phyloP scores from a whole-genome alignment of 2,113 vertebrate species.

The Toxostoma redivivum region DNA sequence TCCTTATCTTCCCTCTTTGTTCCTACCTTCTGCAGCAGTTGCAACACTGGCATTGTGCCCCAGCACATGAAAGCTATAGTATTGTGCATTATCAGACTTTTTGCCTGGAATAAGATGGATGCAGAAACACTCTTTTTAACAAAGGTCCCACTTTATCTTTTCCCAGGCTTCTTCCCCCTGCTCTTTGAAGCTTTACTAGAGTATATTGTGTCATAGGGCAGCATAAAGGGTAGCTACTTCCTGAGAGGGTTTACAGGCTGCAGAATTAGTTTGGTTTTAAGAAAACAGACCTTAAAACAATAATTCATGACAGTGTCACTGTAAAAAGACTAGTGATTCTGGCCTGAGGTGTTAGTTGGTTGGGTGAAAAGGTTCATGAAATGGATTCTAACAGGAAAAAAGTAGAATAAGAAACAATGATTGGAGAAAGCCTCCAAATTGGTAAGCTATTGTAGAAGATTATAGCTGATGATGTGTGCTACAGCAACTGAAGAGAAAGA shows the following conservation, averaged over 20 bases:
- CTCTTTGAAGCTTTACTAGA: not conserved
- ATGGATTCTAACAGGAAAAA: not conserved
- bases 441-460: not conserved
- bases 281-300: not conserved
- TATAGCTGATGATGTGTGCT: not conserved
- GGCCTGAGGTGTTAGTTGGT: not conserved
- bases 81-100: conserved; percentile 37
- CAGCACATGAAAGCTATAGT: conserved; percentile 13
- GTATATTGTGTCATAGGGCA: not conserved
- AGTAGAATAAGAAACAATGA: not conserved
- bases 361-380: not conserved
- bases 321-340: not conserved
- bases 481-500: not conserved
- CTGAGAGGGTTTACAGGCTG: not conserved
- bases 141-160: conserved; percentile 8
- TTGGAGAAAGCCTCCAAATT: not conserved
- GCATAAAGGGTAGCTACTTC: not conserved
- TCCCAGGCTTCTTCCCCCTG: not conserved
- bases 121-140: conserved; percentile 35
- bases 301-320: not conserved
- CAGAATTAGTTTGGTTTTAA: not conserved
- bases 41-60: conserved; percentile 13
- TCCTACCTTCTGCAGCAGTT: conserved; percentile 48
- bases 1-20: conserved; percentile 53
- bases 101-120: conserved; percentile 25